Base-by-base conservation (phyloP, 2,113 vertebrate species). In the Phyllostomus discolor region DNA sequence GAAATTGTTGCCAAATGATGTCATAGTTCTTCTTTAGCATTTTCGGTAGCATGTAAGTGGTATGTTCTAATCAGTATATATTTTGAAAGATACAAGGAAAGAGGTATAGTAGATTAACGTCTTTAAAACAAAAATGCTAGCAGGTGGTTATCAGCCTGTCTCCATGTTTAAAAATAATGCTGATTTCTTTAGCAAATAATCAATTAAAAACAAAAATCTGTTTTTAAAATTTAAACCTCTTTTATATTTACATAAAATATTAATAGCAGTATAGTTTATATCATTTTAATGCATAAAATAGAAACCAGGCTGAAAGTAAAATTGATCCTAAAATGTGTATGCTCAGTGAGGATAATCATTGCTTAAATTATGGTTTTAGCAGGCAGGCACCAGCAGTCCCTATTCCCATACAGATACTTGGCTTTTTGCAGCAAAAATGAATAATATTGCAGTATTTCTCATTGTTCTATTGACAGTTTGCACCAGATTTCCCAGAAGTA, bases 271-370 rank as follows among this genome's bases (percentile, higher is more conserved):
- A 2, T 87, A 75, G 26, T 12, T 83, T 85, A 67, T 22, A 35
- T 80, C 31, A 28, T 75, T 52, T 91, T 94, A 91, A 79, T 88
- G 26, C 12, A 22, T 67, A 66, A 46, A 67, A 33, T 64, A 93
- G 66, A 41, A 94, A 92, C 10, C 76, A 96, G n/a, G 43, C 17
- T 66, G 41, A 82, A 90, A 95, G 8, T 78, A 93, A 64, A 92
- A 52, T 79, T 84, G 57, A 48, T 17, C 35, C 24, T 69, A 31
- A 82, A 95, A 81, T 75, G 48, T 80, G 91, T 94, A 89, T 93
- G 26, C 54, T 96, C 17, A 6, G 28, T 94, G 38, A 78, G 16
- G 26, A 70, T 52, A 75, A 82, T 95, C 17, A 64, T 54, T 90
- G 66, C 46, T 75, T 72, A 54, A 78, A 9, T 31, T 41, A 76